Percentiles rank a stretch among this genome's conserved stretches.
phyloP scores from a whole-genome alignment of 1,140 invertebrate genomes.

The Drosophila saltans region DNA sequence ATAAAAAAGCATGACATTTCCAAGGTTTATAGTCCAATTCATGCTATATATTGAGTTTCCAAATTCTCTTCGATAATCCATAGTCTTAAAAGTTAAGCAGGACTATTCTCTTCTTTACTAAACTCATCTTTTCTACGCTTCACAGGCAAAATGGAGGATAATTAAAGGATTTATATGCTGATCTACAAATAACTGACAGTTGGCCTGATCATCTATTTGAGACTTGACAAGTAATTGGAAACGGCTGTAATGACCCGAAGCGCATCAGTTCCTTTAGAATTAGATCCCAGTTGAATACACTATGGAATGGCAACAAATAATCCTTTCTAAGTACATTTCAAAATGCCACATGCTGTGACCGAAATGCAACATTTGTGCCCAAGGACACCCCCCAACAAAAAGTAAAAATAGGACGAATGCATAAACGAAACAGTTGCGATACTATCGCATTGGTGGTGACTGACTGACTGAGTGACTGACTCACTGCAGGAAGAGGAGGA shows the following conservation, averaged over 20 bases:
- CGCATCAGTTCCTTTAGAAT: slow-evolving; percentile 31
- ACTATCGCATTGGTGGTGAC: slow-evolving; percentile 25
- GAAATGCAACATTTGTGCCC: slow-evolving; percentile 80
- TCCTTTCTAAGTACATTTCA: slow-evolving; percentile 70
- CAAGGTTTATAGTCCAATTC: no score
- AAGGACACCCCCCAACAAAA: slow-evolving; percentile 57
- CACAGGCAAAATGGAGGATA: not conserved
- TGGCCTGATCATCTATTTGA: slow-evolving; percentile 36
- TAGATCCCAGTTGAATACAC: slow-evolving; percentile 21
- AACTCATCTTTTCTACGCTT: not conserved
- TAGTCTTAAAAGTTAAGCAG: not conserved
- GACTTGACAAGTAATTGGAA: slow-evolving; percentile 25
- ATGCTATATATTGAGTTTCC: no score
- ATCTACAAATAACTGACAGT: slow-evolving; percentile 43
- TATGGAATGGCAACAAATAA: slow-evolving; percentile 38
- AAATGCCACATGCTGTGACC: slow-evolving; percentile 68
- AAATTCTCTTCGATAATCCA: no score
- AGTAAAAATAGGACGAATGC: slow-evolving; percentile 27
- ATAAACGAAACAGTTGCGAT: slow-evolving; percentile 41
- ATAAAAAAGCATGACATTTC: no score
- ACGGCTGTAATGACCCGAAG: slow-evolving; percentile 35
- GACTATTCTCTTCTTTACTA: not conserved
- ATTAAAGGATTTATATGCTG: slow-evolving; percentile 21
- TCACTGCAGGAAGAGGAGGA: not conserved
- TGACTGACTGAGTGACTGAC: slow-evolving; percentile 16